A percentile compares a stretch with the other conserved stretches of the same genome.
These are phyloP conservation scores for Rhineura floridana DNA, from an alignment of 2,113 vertebrate genomes.

Conservation along the genomic window DNA sequence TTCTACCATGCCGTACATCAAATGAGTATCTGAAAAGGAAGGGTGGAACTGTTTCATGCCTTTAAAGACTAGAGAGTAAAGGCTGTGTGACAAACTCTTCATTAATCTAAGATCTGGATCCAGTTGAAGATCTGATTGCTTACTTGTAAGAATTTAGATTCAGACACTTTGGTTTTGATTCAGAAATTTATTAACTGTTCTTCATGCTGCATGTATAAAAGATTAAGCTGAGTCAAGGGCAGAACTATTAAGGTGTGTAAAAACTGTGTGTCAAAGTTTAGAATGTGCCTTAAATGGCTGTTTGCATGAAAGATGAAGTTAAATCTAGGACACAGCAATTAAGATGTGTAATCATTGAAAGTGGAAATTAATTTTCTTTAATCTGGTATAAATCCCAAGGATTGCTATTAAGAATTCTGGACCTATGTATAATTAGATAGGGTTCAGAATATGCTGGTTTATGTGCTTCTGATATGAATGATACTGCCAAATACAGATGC, in stretches of 20 bases:
- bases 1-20: slow-evolving; percentile 57
- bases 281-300: slow-evolving; percentile 65
- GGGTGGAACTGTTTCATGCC: slow-evolving; percentile 63
- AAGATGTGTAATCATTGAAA: slow-evolving; percentile 74
- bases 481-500: not conserved
- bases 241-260: slow-evolving; percentile 73
- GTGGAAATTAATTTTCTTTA: slow-evolving; percentile 82
- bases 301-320: slow-evolving; percentile 68
- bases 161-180: slow-evolving; percentile 52
- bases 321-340: slow-evolving; percentile 78
- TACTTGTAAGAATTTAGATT: slow-evolving; percentile 55
- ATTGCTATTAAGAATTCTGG: slow-evolving; percentile 73
- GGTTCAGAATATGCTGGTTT: not conserved
- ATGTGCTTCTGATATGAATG: not conserved
- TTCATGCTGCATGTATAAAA: slow-evolving; percentile 67
- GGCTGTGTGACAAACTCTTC: slow-evolving; percentile 53
- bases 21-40: slow-evolving; percentile 65
- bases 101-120: slow-evolving; percentile 64
- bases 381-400: slow-evolving; percentile 79
- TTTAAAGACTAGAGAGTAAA: slow-evolving; percentile 64
- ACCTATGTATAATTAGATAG: slow-evolving; percentile 64
- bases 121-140: slow-evolving; percentile 61
- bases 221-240: slow-evolving; percentile 76
- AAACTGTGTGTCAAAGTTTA: slow-evolving; percentile 68
- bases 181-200: slow-evolving; percentile 65